A percentile compares a stretch with the other conserved stretches of the same genome.
Conservation (phyloP, 2,113 vertebrate species). For the Paradoxurus hermaphroditus region DNA sequence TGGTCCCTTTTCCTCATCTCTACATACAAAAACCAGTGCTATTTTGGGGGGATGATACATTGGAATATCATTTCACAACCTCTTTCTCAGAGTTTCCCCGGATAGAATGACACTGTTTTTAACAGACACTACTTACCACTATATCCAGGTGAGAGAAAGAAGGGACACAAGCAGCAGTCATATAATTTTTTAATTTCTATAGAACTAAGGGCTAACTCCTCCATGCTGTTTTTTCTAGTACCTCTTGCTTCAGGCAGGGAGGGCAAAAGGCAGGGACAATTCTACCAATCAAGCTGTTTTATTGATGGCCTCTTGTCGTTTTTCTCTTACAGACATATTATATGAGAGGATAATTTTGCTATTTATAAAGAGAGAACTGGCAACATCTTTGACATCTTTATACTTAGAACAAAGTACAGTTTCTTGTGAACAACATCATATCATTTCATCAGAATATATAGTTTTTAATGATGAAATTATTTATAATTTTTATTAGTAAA, state of each 20-base stretch:
- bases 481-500: background rate
- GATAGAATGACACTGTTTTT: constrained; percentile 8
- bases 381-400: constrained; percentile 26
- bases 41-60: background rate
- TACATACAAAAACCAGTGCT: constrained; percentile 12
- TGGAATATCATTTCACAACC: background rate
- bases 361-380: background rate
- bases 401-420: background rate
- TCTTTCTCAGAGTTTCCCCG: constrained; percentile 36
- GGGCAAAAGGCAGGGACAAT: background rate
- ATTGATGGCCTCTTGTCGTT: constrained; percentile 15
- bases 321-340: constrained; percentile 7
- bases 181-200: constrained; percentile 14
- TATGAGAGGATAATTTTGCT: background rate
- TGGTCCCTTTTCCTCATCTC: background rate
- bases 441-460: constrained; percentile 10
- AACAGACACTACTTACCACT: background rate
- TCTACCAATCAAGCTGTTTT: background rate
- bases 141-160: background rate
- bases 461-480: constrained; percentile 33
- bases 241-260: background rate
- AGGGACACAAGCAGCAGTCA: background rate
- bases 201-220: background rate
- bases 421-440: background rate
- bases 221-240: background rate